These are phyloP conservation scores for Clistopyga incitator DNA, from an alignment of 2,888 invertebrate species.

Conservation along the genomic window DNA sequence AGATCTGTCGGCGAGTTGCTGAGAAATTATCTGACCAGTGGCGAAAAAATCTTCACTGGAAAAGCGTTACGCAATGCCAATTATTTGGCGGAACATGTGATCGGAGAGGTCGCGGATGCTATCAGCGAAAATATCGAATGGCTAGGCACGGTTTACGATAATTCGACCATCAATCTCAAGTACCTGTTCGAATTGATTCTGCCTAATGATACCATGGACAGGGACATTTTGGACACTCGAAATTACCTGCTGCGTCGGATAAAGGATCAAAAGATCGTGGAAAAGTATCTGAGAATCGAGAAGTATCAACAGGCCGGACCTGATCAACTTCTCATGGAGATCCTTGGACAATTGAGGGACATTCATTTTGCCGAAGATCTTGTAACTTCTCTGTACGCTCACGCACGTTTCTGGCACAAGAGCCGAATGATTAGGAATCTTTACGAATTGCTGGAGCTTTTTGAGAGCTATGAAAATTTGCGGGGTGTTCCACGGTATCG, in stretches of 20 bases:
- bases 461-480: slow-evolving; percentile 69
- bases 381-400: slow-evolving; percentile 65
- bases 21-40: slow-evolving; percentile 54
- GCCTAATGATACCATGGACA: slow-evolving; percentile 70
- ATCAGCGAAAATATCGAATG: slow-evolving; percentile 72
- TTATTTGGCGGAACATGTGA: slow-evolving; percentile 66
- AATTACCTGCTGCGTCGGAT: slow-evolving; percentile 67
- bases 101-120: slow-evolving; percentile 66
- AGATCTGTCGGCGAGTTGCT: slow-evolving; percentile 64
- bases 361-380: slow-evolving; percentile 70
- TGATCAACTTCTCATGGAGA: slow-evolving; percentile 71
- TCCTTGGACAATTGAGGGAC: slow-evolving; percentile 70
- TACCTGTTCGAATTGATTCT: slow-evolving; percentile 73
- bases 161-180: slow-evolving; percentile 68
- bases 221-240: slow-evolving; percentile 70
- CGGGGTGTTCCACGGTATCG: slow-evolving; percentile 39
- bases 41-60: slow-evolving; percentile 1
- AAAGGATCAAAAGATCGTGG: slow-evolving; percentile 57
- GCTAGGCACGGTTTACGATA: slow-evolving; percentile 72
- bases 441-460: slow-evolving; percentile 68
- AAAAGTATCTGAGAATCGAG: slow-evolving; percentile 67
- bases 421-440: slow-evolving; percentile 69
- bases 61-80: slow-evolving; percentile 45
- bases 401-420: slow-evolving; percentile 72
- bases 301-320: slow-evolving; percentile 72